Percentiles rank a stretch among this genome's conserved stretches.
phyloP scores from a whole-genome alignment of 2,113 vertebrate genomes.

The Rissa tridactyla region DNA sequence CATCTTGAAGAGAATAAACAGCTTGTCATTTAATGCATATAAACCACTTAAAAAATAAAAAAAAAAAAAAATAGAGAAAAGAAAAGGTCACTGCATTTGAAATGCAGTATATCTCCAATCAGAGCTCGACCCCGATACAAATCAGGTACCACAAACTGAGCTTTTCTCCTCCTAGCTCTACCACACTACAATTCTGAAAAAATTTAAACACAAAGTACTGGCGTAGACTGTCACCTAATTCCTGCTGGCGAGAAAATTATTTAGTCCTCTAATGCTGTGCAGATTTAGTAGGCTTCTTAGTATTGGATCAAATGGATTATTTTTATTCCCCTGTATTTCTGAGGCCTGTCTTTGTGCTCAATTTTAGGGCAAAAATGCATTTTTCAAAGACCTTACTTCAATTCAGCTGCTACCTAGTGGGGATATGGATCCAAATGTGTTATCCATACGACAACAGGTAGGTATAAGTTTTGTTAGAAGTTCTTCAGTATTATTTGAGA shows the following conservation, averaged over 20 bases:
- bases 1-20: neutral
- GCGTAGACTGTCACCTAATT: neutral
- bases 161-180: neutral
- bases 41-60: neutral
- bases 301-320: neutral
- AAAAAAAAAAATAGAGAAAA: too few relatives aligned
- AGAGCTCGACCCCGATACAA: neutral
- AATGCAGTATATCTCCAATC: neutral
- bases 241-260: neutral
- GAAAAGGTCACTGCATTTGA: neutral
- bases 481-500: too few relatives aligned
- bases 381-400: conserved; percentile 94
- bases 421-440: conserved; percentile 86
- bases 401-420: conserved; percentile 95
- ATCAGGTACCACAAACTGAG: neutral
- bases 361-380: conserved; percentile 93
- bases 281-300: neutral
- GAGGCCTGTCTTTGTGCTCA: neutral
- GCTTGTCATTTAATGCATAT: neutral
- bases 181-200: neutral
- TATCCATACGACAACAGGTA: conserved; percentile 89
- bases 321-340: neutral
- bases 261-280: neutral
- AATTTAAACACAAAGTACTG: neutral
- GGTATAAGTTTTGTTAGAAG: neutral